These are phyloP conservation scores for Drosophila albomicans DNA, from an alignment of 1,140 invertebrate genomes.

Conservation along the genomic window DNA sequence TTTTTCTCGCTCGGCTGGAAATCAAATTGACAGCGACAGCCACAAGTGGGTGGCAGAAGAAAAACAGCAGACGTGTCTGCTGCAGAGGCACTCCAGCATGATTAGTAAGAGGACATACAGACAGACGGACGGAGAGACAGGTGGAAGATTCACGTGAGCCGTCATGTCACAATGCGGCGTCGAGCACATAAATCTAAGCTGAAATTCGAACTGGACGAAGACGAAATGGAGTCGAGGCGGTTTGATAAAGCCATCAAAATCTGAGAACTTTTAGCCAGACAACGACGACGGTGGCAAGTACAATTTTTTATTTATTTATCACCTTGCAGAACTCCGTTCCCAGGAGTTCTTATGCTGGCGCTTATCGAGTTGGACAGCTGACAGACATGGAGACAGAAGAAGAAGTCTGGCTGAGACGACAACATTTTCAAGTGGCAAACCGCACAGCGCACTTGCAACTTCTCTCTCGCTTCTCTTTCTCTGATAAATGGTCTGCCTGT, in stretches of 20 bases:
- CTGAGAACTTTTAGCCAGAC: slow-evolving; percentile 11
- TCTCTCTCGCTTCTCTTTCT: neutral
- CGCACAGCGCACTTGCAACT: slow-evolving; percentile 69
- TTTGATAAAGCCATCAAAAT: slow-evolving; percentile 63
- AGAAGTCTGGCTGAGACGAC: slow-evolving; percentile 14
- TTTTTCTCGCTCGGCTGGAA: slow-evolving; percentile 41
- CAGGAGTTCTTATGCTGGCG: slow-evolving; percentile 18
- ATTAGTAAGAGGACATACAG: slow-evolving; percentile 48
- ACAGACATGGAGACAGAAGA: slow-evolving; percentile 42
- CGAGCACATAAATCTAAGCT: slow-evolving; percentile 57
- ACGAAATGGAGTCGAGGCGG: neutral
- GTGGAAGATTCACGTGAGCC: slow-evolving; percentile 40
- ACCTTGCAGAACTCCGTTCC: slow-evolving; percentile 7
- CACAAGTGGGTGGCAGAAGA: slow-evolving; percentile 52
- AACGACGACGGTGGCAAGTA: slow-evolving; percentile 27
- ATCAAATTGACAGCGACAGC: slow-evolving; percentile 78
- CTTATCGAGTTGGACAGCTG: slow-evolving; percentile 73
- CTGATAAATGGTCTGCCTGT: slow-evolving; percentile 76
- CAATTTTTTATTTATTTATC: slow-evolving; percentile 55
- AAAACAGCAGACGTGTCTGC: slow-evolving; percentile 46
- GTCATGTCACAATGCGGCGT: slow-evolving; percentile 43
- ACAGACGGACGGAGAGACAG: neutral
- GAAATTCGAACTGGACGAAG: slow-evolving; percentile 2
- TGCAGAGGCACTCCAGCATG: slow-evolving; percentile 53
- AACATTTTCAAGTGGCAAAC: slow-evolving; percentile 59